Evolutionary conservation across 2,888 invertebrate species (phyloP), one percentile per base, ranked within the genome.

Genomic region (Diplolepis rosae): DNA sequence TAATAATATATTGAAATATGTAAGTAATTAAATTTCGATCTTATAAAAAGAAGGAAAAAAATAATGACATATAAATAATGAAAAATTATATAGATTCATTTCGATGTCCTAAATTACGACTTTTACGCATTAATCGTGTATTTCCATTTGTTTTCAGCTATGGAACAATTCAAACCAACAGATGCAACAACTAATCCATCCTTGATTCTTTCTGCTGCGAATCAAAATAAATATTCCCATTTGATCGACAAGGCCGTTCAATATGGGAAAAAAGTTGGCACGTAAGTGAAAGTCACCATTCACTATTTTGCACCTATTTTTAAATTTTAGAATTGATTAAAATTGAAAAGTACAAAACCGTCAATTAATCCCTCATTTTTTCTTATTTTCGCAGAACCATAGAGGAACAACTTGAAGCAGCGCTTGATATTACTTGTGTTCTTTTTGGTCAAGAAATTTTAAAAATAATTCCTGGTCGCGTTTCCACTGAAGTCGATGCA

Each of bases 141-240:
- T 45, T 30, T 3, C 1, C 30, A 35, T 35, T 67, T 75, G 61
- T 65, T 89, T 87, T 66, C 86, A 98, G 99, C 96, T 9, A 98
- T 99, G 94, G 95, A 96, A 89, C 93, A 95, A 81, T 99, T 97
- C 90, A 96, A 97, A 89, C 99, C 99, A 2, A 98, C 98, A 0
- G 99, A 99, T 94, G 99, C 99, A 42, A 99, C 99, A 1, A 99
- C 99, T 66, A 99, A 99, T 89, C 99, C 99, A 4, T 98, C 99
- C 5, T 91, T 99, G 67, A 98, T 99, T 80, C 91, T 99, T 80
- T 95, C 96, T 67, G 99, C 99, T 1, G 95, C 99, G 30, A 94
- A 93, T 82, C 95, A 98, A 93, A 94, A 96, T n/a, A 96, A 97
- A 85, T 99, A 99, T 89, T 93, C 95, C 84, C 92, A 93, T 78